phyloP scores from a whole-genome alignment of 2,888 invertebrate genomes.

The Syrphus vitripennis region DNA sequence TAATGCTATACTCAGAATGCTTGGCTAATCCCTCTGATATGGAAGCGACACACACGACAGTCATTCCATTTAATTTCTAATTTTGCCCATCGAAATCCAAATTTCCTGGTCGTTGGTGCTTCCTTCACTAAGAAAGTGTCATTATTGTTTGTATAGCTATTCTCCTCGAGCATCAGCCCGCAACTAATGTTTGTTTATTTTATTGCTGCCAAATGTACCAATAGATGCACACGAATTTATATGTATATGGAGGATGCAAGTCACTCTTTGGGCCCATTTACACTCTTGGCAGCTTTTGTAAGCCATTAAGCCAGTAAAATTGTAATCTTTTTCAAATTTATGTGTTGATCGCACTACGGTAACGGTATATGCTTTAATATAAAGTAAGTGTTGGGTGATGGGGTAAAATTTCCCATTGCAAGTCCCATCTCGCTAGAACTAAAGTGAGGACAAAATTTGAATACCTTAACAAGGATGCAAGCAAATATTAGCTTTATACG shows the following conservation, averaged over 20 bases:
- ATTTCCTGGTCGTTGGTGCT: not conserved
- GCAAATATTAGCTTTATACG: constrained; percentile 22
- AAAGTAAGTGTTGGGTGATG: not conserved
- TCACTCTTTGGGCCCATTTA: not conserved
- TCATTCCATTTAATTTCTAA: not conserved
- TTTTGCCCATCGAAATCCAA: not conserved
- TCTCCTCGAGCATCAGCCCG: not conserved
- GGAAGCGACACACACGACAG: not conserved
- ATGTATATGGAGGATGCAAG: too few relatives aligned
- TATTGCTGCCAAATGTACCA: not conserved
- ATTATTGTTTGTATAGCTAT: constrained; percentile 24
- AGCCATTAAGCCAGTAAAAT: constrained; percentile 17
- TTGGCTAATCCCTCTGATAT: constrained; percentile 38
- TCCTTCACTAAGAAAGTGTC: not conserved
- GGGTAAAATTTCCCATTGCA: not conserved
- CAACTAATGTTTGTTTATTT: constrained; percentile 28
- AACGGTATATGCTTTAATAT: too few relatives aligned
- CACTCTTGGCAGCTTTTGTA: not conserved
- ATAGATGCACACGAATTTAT: constrained; percentile 9
- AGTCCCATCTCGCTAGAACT: not conserved
- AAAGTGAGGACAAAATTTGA: not conserved
- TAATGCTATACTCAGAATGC: not conserved
- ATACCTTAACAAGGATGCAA: constrained; percentile 24
- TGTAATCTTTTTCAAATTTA: constrained; percentile 28
- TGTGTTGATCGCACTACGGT: not conserved